These are phyloP conservation scores for Lacanobia wlatinum DNA, from an alignment of 2,888 invertebrate species.

Conservation along the genomic window DNA sequence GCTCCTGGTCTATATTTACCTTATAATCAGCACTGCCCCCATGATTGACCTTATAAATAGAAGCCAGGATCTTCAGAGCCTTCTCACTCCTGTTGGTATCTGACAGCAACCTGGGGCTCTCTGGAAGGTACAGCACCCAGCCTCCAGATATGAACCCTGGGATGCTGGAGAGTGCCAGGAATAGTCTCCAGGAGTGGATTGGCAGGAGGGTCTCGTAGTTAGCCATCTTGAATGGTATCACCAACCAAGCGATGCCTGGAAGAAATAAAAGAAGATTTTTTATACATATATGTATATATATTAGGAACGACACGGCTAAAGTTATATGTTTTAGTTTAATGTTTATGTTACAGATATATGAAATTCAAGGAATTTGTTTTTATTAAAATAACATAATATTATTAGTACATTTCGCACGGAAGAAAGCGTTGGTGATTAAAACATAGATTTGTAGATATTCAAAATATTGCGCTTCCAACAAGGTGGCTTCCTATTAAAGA, in stretches of 20 bases:
- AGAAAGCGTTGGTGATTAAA: too few relatives aligned
- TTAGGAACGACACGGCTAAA: not conserved
- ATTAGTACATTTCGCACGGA: not conserved
- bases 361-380: not conserved
- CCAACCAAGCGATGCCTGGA: conserved; percentile 92
- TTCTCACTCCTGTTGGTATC: conserved; percentile 91
- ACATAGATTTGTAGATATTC: not conserved
- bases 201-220: conserved; percentile 80
- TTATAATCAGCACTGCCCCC: conserved; percentile 88
- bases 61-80: conserved; percentile 90
- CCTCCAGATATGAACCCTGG: conserved; percentile 92
- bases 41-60: conserved; percentile 90
- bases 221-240: conserved; percentile 90
- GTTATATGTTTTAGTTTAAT: not conserved
- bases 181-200: conserved; percentile 94
- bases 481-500: too few relatives aligned
- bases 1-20: too few relatives aligned
- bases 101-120: conserved; percentile 93
- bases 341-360: not conserved
- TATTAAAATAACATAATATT: conserved; percentile 11
- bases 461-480: not conserved
- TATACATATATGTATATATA: too few relatives aligned
- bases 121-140: conserved; percentile 91
- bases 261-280: conserved; percentile 39
- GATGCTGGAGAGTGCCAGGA: conserved; percentile 91